Base-by-base conservation (phyloP, 2,888 invertebrate species). In the Lasioglossum calceatum region DNA sequence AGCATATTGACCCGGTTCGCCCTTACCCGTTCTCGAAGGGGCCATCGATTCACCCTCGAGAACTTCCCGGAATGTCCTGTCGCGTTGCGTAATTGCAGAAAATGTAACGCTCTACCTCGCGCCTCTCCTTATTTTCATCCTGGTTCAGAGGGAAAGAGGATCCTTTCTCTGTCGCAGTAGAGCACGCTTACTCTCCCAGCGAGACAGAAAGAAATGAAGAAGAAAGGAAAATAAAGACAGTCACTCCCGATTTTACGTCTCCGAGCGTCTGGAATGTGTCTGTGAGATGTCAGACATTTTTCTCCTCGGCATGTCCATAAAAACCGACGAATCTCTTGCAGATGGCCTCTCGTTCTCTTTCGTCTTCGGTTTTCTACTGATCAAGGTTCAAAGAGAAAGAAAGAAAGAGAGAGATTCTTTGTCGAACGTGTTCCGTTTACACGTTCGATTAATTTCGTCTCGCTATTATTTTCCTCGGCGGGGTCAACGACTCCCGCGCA, bases 301-400 rank as follows among this genome's bases (percentile, higher is more conserved):
- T 88, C 76, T 58, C 44, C 23, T 79, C 58, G 16, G 36, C 44
- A 42, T 44, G 32, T 76, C 75, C 81, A 71, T 78, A 84, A 87
- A 84, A 84, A 85, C 72, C 47, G 58, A 77, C 79, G 82, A 82
- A 88, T 83, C 78, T 83, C 88, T 77, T 44, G 82, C 77, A 74
- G 82, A 78, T 78, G 77, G 67, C 77, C 39, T 32, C 54, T 44
- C 70, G 4, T 4, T 44, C 12, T 4, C 32, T 70, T 39, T 3
- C 8, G 4, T 5, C 19, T 36, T n/a, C 14, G 12, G 27, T 8
- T 27, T 10, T 14, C 16, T 8, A 19, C 8, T 32, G 64, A 8
- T 58, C 32, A 32, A 32, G 8, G 32, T 14, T 32, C 0, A 32
- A 32, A 64, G 16, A 44, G 44, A 44, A 14, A 67, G 36, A 16